Base-by-base conservation (phyloP, 2,888 invertebrate species). In the Ditylenchus weischeri region DNA sequence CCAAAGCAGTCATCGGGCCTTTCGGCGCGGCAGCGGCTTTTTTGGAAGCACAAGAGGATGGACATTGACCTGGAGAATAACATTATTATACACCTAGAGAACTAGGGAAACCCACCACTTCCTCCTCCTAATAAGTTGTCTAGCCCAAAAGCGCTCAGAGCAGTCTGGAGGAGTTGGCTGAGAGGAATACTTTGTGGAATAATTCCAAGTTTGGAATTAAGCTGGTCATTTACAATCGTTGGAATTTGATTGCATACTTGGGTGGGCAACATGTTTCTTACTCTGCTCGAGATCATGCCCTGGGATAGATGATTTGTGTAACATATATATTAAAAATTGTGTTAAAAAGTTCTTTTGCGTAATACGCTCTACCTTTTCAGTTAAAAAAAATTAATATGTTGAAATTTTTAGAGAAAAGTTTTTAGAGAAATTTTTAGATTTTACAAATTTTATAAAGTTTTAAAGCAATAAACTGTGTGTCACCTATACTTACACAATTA, bases 211-310 rank as follows among this genome's bases (percentile, higher is more conserved):
- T 77, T 76, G 11, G 73, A 65, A 70, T 79, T 79, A 35, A 79
- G 54, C 68, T 80, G 75, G 60, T 78, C 74, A 57, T 80, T 76
- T 63, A 80, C 70, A 19, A 80, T 75, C 48, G 62, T 63, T 13
- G 79, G 80, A 35, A 80, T 68, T 68, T 77, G 77, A 19, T 70
- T 72, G 68, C 80, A 80, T 36, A 80, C 66, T 66, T 80, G 62
- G 29, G 74, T 72, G 15, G 79, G 79, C 19, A 78, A 69, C 77
- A 77, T 38, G 6, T 47, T 62, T 19, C 69, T 38, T 15, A 68
- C 66, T 60, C 65, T 57, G 36, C 65, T 60, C n/a, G 58, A 59
- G 61, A 68, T 68, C 43, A 48, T 47, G 36, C 69, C 66, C 69
- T 68, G 43, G 35, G 23, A 66, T 54, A 23, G n/a, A 7, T 2